A percentile compares a stretch with the other conserved stretches of the same genome.
phyloP scores from a whole-genome alignment of 2,888 invertebrate species.

The Platerodrilus igneus region DNA sequence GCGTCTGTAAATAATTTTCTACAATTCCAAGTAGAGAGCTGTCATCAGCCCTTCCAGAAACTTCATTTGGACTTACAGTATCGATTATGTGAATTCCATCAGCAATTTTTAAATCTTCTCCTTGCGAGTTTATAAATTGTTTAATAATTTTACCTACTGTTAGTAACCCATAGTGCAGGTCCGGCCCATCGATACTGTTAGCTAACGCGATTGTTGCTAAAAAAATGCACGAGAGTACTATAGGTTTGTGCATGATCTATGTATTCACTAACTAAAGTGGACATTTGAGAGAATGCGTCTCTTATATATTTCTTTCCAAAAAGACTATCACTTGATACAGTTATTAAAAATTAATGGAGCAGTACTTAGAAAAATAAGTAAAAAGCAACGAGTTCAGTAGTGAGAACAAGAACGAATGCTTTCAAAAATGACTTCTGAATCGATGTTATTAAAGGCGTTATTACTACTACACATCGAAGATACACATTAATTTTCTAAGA shows the following conservation, averaged over 20 bases:
- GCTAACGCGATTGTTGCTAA: slow-evolving; percentile 18
- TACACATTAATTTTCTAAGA: slow-evolving; percentile 24
- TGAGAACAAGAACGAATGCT: slow-evolving; percentile 18
- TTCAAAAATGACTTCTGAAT: slow-evolving; percentile 20
- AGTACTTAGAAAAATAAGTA: slow-evolving; percentile 40
- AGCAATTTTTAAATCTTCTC: slow-evolving; percentile 55
- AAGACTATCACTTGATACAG: slow-evolving; percentile 24
- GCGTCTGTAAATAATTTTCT: slow-evolving; percentile 64
- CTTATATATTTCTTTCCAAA: slow-evolving; percentile 22
- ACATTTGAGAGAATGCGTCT: slow-evolving; percentile 4
- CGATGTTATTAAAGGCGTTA: slow-evolving; percentile 26
- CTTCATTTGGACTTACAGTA: slow-evolving; percentile 48
- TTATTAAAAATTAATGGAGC: slow-evolving; percentile 47
- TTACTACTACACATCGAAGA: slow-evolving; percentile 20
- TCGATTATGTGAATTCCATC: slow-evolving; percentile 63
- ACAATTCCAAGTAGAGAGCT: slow-evolving; percentile 56
- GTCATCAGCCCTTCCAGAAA: slow-evolving; percentile 52
- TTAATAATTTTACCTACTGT: slow-evolving; percentile 49
- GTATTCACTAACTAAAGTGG: slow-evolving; percentile 20
- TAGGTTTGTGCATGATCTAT: slow-evolving; percentile 38
- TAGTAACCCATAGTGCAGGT: slow-evolving; percentile 37
- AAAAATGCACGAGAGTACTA: slow-evolving; percentile 32
- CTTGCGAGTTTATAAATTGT: slow-evolving; percentile 51
- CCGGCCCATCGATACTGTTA: slow-evolving; percentile 30
- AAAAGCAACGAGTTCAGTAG: slow-evolving; percentile 34